Evolutionary conservation across 2,888 invertebrate species (phyloP).

Genomic region (Meteorus cinctellus): DNA sequence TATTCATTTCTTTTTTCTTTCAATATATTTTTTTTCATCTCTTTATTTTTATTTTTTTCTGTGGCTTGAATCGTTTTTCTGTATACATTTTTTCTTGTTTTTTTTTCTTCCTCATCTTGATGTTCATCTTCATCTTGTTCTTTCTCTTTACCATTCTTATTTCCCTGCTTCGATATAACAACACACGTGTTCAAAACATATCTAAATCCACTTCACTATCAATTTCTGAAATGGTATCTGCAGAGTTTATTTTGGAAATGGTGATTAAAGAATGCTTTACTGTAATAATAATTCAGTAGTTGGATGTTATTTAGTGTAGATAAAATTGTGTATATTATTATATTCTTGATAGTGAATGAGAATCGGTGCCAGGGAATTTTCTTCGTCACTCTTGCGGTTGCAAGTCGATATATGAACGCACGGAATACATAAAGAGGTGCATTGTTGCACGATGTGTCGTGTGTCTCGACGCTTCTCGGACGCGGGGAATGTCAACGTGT

Average conservation of each 20-base stretch:
- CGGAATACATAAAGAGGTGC: conserved; percentile 61
- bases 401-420: conserved; percentile 49
- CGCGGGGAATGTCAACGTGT: conserved; percentile 38
- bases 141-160: not conserved
- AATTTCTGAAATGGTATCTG: not conserved
- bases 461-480: conserved; percentile 26
- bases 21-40: not conserved
- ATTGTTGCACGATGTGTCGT: conserved; percentile 61
- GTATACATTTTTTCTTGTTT: not conserved
- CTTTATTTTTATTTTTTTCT: not conserved
- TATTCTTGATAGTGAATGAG: not conserved
- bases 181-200: conserved; percentile 7
- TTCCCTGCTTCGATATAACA: conserved; percentile 6
- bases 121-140: not conserved
- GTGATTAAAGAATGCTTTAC: not conserved
- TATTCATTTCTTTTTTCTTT: conserved; percentile 26
- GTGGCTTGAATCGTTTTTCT: not conserved
- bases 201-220: not conserved
- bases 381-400: conserved; percentile 8
- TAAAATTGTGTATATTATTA: not conserved
- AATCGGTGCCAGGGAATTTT: conserved; percentile 26
- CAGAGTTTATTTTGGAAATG: not conserved
- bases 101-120: not conserved
- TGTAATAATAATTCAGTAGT: not conserved
- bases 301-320: not conserved